phyloP scores from a whole-genome alignment of 2,888 invertebrate genomes.

The Emmelina monodactyla region DNA sequence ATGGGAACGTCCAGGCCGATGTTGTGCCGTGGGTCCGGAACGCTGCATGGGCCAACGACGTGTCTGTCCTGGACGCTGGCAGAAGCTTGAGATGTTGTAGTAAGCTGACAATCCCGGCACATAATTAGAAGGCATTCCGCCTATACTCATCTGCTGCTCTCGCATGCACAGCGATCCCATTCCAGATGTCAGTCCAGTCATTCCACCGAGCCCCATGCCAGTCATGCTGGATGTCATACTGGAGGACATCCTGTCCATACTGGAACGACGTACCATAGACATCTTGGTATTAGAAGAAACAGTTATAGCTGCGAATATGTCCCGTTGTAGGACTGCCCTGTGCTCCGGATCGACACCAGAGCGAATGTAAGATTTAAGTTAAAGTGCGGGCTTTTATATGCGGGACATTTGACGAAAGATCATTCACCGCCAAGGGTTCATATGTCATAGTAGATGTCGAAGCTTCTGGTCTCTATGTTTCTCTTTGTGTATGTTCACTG shows the following conservation, averaged over 20 bases:
- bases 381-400: conserved; percentile 36
- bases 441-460: not conserved
- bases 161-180: conserved; percentile 53
- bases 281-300: conserved; percentile 31
- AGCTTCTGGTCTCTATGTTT: not conserved
- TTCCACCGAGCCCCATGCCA: conserved; percentile 58
- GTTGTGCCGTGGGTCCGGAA: conserved; percentile 57
- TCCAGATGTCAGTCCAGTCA: conserved; percentile 50
- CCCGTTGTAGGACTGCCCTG: conserved; percentile 34
- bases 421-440: conserved; percentile 35
- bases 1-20: conserved; percentile 55
- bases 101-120: conserved; percentile 58
- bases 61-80: conserved; percentile 58
- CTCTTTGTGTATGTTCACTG: conserved; percentile 44
- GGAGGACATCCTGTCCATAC: conserved; percentile 61
- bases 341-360: conserved; percentile 51
- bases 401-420: conserved; percentile 24
- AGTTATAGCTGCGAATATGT: conserved; percentile 21
- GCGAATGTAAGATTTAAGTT: conserved; percentile 41
- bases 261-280: conserved; percentile 51
- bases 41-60: conserved; percentile 59
- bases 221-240: conserved; percentile 63
- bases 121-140: conserved; percentile 62
- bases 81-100: conserved; percentile 60
- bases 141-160: conserved; percentile 57